These are phyloP conservation scores for Babylonia areolata DNA, from an alignment of 1,140 invertebrate genomes.

Conservation along the genomic window DNA sequence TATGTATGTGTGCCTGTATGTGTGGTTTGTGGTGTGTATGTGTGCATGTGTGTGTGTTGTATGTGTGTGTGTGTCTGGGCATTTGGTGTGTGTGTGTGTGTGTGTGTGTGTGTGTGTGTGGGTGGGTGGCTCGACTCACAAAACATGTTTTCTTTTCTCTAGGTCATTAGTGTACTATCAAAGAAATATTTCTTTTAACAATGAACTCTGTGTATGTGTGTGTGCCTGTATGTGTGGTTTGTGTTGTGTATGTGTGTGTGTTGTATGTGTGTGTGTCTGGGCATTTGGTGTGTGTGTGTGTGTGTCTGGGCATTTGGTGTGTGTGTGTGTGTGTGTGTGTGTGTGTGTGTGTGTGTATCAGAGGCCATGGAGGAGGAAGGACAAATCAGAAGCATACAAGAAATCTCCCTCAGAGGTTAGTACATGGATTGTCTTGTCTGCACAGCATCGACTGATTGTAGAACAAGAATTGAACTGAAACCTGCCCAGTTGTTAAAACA, in stretches of 20 bases:
- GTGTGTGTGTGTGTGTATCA: conserved; percentile 17
- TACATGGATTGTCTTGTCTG: no score
- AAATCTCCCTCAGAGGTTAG: conserved; percentile 62
- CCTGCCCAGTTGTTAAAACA: no score
- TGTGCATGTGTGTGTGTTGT: no score
- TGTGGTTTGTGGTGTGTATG: background rate
- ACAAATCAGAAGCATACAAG: conserved; percentile 57
- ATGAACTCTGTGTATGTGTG: background rate
- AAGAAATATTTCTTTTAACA: no score
- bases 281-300: background rate
- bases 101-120: background rate
- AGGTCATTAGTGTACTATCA: no score
- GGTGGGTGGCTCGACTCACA: background rate
- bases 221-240: background rate
- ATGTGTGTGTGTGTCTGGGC: background rate
- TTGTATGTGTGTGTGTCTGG: background rate
- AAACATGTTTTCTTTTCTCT: no score
- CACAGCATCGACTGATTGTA: no score
- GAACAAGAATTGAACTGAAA: no score
- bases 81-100: background rate
- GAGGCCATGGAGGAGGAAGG: conserved; percentile 25
- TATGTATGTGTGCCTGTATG: background rate
- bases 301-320: background rate
- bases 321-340: conserved; percentile 18
- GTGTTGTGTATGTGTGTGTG: background rate